Percentiles rank a stretch among this genome's conserved stretches.
Evolutionary conservation across 2,113 vertebrate genomes (phyloP).

Genomic region (Gopherus flavomarginatus): DNA sequence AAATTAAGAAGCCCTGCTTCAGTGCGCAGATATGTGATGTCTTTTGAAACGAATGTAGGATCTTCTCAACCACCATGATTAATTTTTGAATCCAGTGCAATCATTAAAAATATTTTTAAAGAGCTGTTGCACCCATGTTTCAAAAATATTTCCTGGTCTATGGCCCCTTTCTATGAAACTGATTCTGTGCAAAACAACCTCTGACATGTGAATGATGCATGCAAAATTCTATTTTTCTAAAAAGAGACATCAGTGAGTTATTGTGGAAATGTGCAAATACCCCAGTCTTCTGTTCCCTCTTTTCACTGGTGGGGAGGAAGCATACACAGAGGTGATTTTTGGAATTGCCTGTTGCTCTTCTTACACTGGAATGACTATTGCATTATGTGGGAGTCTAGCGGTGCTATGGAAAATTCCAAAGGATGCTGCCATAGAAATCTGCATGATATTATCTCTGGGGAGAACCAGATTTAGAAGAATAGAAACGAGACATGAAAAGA

Average conservation of each 20-base stretch:
- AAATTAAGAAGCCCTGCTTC: neutral
- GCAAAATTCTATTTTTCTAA: neutral
- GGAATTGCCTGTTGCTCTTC: neutral
- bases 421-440: neutral
- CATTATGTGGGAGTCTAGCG: neutral
- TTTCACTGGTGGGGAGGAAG: neutral
- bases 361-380: neutral
- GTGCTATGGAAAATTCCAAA: neutral
- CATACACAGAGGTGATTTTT: neutral
- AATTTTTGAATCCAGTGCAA: neutral
- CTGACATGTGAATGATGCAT: conserved; percentile 60
- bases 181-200: conserved; percentile 6
- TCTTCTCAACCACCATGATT: neutral
- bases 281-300: neutral
- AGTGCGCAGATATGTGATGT: neutral
- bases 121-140: conserved; percentile 38
- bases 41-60: accelerated
- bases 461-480: neutral
- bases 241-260: neutral
- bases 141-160: neutral
- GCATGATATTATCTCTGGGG: neutral
- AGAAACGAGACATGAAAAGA: neutral
- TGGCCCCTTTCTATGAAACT: conserved; percentile 4
- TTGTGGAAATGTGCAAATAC: accelerated
- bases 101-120: conserved; percentile 5